These are phyloP conservation scores for Etheostoma nigrum DNA, from an alignment of 2,797 vertebrate species.

Conservation along the genomic window DNA sequence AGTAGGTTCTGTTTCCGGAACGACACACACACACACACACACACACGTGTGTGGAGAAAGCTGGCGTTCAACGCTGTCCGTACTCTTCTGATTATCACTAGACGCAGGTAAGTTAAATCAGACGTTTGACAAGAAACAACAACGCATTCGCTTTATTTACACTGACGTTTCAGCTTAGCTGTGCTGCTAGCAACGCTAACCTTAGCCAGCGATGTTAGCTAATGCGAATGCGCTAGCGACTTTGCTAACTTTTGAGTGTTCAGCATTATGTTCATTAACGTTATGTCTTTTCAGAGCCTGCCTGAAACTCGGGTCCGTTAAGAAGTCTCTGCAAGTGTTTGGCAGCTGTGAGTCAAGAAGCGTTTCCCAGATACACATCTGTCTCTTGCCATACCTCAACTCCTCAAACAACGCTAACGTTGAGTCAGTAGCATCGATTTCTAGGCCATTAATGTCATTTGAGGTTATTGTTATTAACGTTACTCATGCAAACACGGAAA, in stretches of 20 bases:
- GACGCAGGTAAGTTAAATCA: slow-evolving; percentile 40
- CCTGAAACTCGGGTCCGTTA: background rate
- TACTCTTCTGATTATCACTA: slow-evolving; percentile 12
- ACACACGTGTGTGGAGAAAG: slow-evolving; percentile 50
- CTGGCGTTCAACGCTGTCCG: background rate
- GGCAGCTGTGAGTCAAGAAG: slow-evolving; percentile 7
- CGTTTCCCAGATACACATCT: background rate
- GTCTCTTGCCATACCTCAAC: background rate
- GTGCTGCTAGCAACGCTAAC: background rate
- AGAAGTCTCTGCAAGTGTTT: slow-evolving; percentile 14
- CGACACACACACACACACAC: background rate
- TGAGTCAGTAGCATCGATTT: slow-evolving; percentile 44
- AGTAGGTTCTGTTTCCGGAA: slow-evolving; percentile 66
- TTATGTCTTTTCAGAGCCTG: slow-evolving; percentile 24
- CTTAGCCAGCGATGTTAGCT: slow-evolving; percentile 10
- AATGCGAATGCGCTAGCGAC: slow-evolving; percentile 29
- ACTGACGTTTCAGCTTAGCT: background rate
- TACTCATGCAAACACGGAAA: background rate
- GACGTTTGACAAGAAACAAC: fast-evolving
- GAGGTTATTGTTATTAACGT: background rate
- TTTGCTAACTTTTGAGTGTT: slow-evolving; percentile 43
- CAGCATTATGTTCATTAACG: background rate
- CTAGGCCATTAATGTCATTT: slow-evolving; percentile 12
- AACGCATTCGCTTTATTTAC: background rate
- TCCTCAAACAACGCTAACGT: slow-evolving; percentile 19